These are phyloP conservation scores for Aphelocoma coerulescens DNA, from an alignment of 2,113 vertebrate genomes.

Conservation along the genomic window DNA sequence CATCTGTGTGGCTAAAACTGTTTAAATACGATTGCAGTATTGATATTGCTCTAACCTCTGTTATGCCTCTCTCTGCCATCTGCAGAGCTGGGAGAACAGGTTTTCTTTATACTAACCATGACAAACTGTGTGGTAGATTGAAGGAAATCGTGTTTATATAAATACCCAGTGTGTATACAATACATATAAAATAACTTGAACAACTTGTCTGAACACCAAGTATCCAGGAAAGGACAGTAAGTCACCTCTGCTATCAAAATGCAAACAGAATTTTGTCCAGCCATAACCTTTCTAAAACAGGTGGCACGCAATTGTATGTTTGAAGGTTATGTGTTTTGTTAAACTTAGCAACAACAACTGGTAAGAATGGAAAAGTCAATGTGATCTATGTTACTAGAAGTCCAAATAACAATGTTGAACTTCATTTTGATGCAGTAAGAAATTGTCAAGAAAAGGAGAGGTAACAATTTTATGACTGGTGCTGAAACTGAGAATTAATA, in stretches of 20 bases:
- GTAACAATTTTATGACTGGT: not conserved
- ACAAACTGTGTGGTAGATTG: slow-evolving; percentile 4
- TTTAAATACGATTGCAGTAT: not conserved
- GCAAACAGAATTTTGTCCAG: slow-evolving; percentile 41
- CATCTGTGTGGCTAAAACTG: slow-evolving; percentile 38
- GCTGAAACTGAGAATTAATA: not conserved
- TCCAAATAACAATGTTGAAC: not conserved
- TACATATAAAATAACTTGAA: slow-evolving; percentile 40
- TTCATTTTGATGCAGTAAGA: not conserved
- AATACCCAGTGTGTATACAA: slow-evolving; percentile 37
- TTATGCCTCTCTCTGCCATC: slow-evolving; percentile 21
- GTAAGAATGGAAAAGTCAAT: not conserved
- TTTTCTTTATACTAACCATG: slow-evolving; percentile 38
- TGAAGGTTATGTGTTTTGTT: slow-evolving; percentile 5
- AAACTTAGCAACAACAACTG: not conserved
- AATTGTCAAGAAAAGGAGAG: not conserved
- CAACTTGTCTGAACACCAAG: slow-evolving; percentile 48
- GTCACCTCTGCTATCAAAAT: slow-evolving; percentile 43
- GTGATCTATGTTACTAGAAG: not conserved
- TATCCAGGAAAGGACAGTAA: slow-evolving; percentile 45
- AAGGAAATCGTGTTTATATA: slow-evolving; percentile 51
- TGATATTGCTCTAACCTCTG: slow-evolving; percentile 49
- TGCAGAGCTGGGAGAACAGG: slow-evolving; percentile 52
- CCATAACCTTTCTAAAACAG: slow-evolving; percentile 1
- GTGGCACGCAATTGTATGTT: not conserved